Evolutionary conservation across 2,113 vertebrate species (phyloP).

Genomic region (Sardina pilchardus): DNA sequence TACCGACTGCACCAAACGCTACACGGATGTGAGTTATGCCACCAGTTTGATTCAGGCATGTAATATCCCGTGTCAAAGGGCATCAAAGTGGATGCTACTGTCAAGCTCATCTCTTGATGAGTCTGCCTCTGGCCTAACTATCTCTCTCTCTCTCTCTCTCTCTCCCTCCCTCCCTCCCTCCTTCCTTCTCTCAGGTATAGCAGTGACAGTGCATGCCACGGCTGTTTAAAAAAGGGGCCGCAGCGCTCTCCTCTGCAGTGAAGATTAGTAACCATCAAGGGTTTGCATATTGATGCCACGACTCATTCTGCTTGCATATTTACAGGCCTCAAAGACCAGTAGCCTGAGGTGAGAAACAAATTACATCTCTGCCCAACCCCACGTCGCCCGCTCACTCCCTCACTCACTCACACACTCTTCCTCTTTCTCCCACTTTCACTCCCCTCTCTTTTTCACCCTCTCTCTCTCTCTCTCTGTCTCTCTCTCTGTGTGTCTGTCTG

Average conservation of each 20-base stretch:
- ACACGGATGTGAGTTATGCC: neutral
- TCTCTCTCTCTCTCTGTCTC: slow-evolving; percentile 20
- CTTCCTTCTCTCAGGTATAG: neutral
- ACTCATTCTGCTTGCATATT: slow-evolving; percentile 76
- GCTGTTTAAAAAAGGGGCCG: neutral
- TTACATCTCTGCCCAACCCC: slow-evolving; percentile 74
- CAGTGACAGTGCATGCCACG: neutral
- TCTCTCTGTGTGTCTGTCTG: slow-evolving; percentile 9
- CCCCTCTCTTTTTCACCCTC: slow-evolving; percentile 10
- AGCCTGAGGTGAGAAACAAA: slow-evolving; percentile 78
- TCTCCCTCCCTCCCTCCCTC: neutral
- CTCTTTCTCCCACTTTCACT: slow-evolving; percentile 62
- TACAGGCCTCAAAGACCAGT: slow-evolving; percentile 71
- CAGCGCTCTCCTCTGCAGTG: slow-evolving; percentile 53
- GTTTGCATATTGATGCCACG: slow-evolving; percentile 75
- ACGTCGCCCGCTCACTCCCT: slow-evolving; percentile 60
- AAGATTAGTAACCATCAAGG: slow-evolving; percentile 75
- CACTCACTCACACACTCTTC: slow-evolving; percentile 50
- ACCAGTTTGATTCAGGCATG: slow-evolving; percentile 31
- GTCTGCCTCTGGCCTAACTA: neutral
- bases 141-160: neutral
- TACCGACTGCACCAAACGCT: neutral
- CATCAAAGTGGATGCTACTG: neutral
- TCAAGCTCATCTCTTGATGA: neutral
- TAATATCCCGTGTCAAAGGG: neutral